These are phyloP conservation scores for Eunapius fragilis DNA, from an alignment of 37 sponge, comb jelly and placozoan genomes.

Conservation along the genomic window DNA sequence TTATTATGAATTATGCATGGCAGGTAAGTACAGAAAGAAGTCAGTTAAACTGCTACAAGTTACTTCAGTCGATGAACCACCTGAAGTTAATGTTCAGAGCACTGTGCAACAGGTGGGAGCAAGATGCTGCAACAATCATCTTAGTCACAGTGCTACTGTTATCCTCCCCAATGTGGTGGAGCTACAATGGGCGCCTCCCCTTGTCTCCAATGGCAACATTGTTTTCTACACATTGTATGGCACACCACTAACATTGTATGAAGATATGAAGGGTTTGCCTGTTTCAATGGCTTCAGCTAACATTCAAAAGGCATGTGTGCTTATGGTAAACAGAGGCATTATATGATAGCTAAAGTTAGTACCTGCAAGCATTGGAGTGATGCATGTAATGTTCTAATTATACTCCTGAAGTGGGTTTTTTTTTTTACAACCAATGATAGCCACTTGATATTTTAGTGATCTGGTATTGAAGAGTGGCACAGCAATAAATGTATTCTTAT, in stretches of 20 bases:
- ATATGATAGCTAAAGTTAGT: background rate
- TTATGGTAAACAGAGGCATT: too few relatives aligned
- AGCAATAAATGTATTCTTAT: background rate
- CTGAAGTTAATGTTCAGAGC: too few relatives aligned
- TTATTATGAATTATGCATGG: too few relatives aligned
- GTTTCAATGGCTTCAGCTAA: background rate
- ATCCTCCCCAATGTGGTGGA: background rate
- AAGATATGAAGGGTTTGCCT: background rate
- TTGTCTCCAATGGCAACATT: conserved; percentile 5
- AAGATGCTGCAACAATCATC: too few relatives aligned
- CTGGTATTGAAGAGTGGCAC: too few relatives aligned
- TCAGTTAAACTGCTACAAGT: too few relatives aligned
- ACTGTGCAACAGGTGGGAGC: too few relatives aligned
- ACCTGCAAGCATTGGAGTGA: background rate
- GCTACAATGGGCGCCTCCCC: conserved; percentile 15
- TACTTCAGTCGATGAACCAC: too few relatives aligned
- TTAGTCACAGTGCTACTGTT: background rate
- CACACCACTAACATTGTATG: conserved; percentile 1
- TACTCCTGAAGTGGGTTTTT: too few relatives aligned
- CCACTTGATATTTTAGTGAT: too few relatives aligned
- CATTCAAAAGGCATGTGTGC: background rate
- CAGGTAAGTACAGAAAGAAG: too few relatives aligned
- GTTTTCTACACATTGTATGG: conserved; percentile 25
- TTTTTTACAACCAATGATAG: too few relatives aligned
- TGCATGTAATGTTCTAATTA: background rate